A percentile compares a stretch with the other conserved stretches of the same genome.
These are phyloP conservation scores for Latheticus oryzae DNA, from an alignment of 2,888 invertebrate genomes.

Conservation along the genomic window DNA sequence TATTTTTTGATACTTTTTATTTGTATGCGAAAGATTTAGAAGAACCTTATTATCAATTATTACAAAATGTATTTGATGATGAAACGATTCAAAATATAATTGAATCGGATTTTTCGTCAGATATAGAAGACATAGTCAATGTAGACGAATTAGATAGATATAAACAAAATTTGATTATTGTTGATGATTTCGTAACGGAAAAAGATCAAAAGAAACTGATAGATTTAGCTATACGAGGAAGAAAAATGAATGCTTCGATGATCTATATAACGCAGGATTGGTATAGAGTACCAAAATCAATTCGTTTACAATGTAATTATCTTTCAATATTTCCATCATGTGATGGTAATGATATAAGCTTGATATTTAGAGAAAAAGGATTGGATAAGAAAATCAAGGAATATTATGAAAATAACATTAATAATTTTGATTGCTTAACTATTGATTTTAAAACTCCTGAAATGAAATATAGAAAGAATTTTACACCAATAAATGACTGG, in stretches of 20 bases:
- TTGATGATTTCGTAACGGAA: slow-evolving; percentile 9
- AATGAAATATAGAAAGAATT: slow-evolving; percentile 19
- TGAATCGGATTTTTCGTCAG: slow-evolving; percentile 20
- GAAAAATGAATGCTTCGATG: too few species aligned
- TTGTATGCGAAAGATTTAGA: slow-evolving; percentile 11
- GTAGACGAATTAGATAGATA: slow-evolving; percentile 14
- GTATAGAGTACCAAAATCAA: too few species aligned
- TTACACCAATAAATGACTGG: slow-evolving; percentile 23
- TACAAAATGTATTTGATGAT: slow-evolving; percentile 19
- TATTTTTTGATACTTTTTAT: slow-evolving; percentile 11
- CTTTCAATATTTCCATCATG: too few species aligned
- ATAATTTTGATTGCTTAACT: slow-evolving; percentile 15
- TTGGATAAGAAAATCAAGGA: slow-evolving; percentile 12
- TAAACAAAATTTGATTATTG: slow-evolving; percentile 14
- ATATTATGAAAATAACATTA: slow-evolving; percentile 16
- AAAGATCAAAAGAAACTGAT: too few species aligned
- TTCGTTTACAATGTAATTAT: too few species aligned
- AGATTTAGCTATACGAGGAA: too few species aligned
- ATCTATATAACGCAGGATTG: too few species aligned
- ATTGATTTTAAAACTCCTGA: slow-evolving; percentile 19
- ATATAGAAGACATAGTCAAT: slow-evolving; percentile 22
- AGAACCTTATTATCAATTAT: slow-evolving; percentile 11
- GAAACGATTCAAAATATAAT: slow-evolving; percentile 12
- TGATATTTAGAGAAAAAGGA: too few species aligned
- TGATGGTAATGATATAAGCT: too few species aligned